Percentiles rank a stretch among this genome's conserved stretches.
These are phyloP conservation scores for Allacma fusca DNA, from an alignment of 2,888 invertebrate species.

Conservation along the genomic window DNA sequence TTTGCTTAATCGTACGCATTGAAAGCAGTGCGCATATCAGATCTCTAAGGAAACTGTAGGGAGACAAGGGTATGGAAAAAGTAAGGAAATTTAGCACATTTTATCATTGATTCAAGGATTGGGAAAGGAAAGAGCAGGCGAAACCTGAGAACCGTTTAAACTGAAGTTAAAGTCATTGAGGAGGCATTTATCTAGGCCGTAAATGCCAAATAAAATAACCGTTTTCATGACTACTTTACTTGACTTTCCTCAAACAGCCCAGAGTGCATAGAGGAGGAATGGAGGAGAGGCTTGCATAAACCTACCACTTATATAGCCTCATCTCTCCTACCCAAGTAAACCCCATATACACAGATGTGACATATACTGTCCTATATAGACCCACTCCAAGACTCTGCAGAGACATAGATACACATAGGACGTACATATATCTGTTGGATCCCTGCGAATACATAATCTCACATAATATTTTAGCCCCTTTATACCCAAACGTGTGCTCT, in stretches of 20 bases:
- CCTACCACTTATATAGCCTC: no score
- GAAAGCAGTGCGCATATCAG: no score
- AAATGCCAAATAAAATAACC: constrained; percentile 59
- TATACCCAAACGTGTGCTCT: no score
- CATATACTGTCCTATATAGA: no score
- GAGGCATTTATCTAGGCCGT: constrained; percentile 58
- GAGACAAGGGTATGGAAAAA: background rate
- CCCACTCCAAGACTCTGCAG: no score
- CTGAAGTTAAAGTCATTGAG: constrained; percentile 56
- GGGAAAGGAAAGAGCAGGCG: constrained; percentile 35
- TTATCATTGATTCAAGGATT: constrained; percentile 34
- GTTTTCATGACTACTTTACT: constrained; percentile 58
- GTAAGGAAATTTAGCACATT: constrained; percentile 33
- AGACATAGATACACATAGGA: no score
- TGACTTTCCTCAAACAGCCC: constrained; percentile 33
- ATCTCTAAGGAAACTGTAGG: background rate
- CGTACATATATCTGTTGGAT: no score
- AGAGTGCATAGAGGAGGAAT: background rate
- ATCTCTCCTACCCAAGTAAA: no score
- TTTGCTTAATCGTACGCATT: no score
- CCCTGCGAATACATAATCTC: no score
- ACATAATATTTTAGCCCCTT: no score
- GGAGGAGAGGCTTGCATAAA: constrained; percentile 10
- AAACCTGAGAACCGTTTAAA: constrained; percentile 56
- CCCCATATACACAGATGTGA: no score